Percentiles rank a stretch among this genome's conserved stretches.
Conservation (phyloP, 2,113 vertebrate species). For the Megalops atlanticus region DNA sequence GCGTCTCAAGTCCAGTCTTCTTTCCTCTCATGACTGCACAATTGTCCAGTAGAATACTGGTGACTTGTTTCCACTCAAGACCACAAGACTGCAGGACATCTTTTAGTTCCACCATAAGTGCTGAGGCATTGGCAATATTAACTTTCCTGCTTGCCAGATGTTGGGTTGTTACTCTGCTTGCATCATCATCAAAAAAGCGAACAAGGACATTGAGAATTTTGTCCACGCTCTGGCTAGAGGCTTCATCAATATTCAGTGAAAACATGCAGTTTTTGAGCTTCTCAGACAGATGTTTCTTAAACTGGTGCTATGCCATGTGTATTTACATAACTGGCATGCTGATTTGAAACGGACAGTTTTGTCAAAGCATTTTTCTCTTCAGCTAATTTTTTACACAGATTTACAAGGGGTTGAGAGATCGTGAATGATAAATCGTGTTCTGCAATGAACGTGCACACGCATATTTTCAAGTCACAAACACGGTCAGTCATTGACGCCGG, state of each 20-base stretch:
- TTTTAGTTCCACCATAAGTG: background rate
- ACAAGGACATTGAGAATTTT: constrained; percentile 22
- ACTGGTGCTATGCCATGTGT: constrained; percentile 7
- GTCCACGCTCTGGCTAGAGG: constrained; percentile 15
- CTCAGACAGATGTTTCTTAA: background rate
- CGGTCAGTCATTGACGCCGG: constrained; percentile 17
- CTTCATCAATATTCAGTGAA: constrained; percentile 19
- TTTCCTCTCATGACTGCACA: constrained; percentile 20
- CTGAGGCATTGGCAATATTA: constrained; percentile 21
- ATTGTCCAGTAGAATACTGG: constrained; percentile 24
- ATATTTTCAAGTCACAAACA: constrained; percentile 4
- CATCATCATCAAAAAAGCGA: constrained; percentile 10
- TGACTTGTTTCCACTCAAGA: constrained; percentile 9
- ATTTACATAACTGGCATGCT: constrained; percentile 7
- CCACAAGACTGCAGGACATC: constrained; percentile 7
- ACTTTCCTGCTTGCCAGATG: constrained; percentile 15
- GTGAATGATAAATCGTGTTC: constrained; percentile 12
- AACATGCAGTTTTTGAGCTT: no score
- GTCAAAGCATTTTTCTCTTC: constrained; percentile 14
- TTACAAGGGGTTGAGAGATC: background rate
- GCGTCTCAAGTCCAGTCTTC: constrained; percentile 17
- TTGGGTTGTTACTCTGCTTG: background rate
- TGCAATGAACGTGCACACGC: background rate
- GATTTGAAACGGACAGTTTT: constrained; percentile 8
- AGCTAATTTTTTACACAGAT: no score